Evolutionary conservation across 2,797 vertebrate genomes (phyloP).

Genomic region (Pagetopsis macropterus): DNA sequence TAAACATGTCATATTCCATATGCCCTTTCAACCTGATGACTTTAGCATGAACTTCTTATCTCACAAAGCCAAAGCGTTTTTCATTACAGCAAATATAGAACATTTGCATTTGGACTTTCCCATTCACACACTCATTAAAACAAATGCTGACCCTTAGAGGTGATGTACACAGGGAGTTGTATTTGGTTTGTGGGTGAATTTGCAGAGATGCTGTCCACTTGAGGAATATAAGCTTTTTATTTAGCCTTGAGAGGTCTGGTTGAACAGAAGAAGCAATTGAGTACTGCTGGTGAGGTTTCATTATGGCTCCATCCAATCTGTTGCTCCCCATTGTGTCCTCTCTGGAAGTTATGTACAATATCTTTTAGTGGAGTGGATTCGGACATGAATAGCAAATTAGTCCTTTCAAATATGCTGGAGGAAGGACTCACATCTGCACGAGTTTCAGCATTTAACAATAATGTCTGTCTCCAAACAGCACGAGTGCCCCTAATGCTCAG

Average conservation of each 20-base stretch:
- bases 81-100: background rate
- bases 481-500: background rate
- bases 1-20: background rate
- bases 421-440: constrained; percentile 16
- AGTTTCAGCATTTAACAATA: background rate
- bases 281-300: constrained; percentile 1
- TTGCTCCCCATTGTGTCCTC: constrained; percentile 26
- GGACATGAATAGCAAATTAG: constrained; percentile 17
- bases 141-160: constrained; percentile 9
- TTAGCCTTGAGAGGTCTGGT: constrained; percentile 24
- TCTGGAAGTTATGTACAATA: constrained; percentile 23
- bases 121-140: background rate
- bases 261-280: constrained; percentile 34
- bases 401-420: constrained; percentile 9
- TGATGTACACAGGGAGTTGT: background rate
- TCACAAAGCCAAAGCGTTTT: constrained; percentile 19
- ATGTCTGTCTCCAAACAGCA: background rate
- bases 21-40: background rate
- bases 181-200: constrained; percentile 21
- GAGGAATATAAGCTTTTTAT: constrained; percentile 16
- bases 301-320: constrained; percentile 31
- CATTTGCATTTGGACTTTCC: constrained; percentile 11
- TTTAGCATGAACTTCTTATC: background rate
- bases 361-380: constrained; percentile 7
- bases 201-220: constrained; percentile 8